phyloP scores from a whole-genome alignment of 2,888 invertebrate genomes.

The Oxystoma pomonae region DNA sequence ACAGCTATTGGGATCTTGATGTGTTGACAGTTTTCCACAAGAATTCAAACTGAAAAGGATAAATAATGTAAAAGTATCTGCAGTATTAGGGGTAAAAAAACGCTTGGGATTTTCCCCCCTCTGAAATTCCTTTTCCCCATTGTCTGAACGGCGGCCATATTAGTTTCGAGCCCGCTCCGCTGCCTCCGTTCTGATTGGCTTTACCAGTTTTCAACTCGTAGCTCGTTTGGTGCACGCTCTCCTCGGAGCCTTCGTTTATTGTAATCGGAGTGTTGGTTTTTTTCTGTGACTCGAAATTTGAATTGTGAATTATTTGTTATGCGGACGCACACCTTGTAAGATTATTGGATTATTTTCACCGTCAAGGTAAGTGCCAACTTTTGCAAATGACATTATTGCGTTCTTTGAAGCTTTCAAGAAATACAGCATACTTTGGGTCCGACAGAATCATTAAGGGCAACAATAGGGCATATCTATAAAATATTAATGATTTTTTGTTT shows the following conservation, averaged over 20 bases:
- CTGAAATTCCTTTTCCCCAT: slow-evolving; percentile 47
- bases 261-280: slow-evolving; percentile 35
- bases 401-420: neutral
- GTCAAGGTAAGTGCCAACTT: neutral
- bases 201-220: slow-evolving; percentile 46
- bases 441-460: slow-evolving; percentile 40
- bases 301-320: slow-evolving; percentile 23
- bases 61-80: slow-evolving; percentile 31
- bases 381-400: neutral
- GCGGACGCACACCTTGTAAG: too few species aligned
- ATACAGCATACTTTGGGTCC: slow-evolving; percentile 25
- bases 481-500: slow-evolving; percentile 51
- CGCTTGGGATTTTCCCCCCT: slow-evolving; percentile 21
- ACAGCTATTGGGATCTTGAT: too few species aligned
- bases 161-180: slow-evolving; percentile 46
- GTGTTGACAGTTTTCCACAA: too few species aligned
- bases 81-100: slow-evolving; percentile 42
- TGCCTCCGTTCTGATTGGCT: slow-evolving; percentile 50
- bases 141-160: slow-evolving; percentile 51
- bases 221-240: slow-evolving; percentile 36
- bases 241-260: slow-evolving; percentile 40
- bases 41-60: too few species aligned
- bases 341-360: neutral
- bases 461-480: slow-evolving; percentile 49
- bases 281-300: slow-evolving; percentile 33